These are phyloP conservation scores for Ditylenchus weischeri DNA, from an alignment of 2,888 invertebrate genomes.

Conservation along the genomic window DNA sequence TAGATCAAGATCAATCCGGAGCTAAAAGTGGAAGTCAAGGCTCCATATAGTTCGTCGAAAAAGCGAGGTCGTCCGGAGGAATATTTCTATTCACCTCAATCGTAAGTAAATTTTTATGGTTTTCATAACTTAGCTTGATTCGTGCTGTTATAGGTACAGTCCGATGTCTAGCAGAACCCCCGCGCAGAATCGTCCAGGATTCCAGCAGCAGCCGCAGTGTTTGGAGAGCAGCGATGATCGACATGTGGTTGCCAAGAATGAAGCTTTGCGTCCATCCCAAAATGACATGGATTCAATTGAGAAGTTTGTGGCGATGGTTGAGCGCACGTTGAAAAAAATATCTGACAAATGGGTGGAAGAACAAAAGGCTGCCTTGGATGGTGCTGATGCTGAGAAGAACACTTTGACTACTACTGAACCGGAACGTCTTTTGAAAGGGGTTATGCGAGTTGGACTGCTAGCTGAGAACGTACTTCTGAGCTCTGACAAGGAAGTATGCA, in stretches of 20 bases:
- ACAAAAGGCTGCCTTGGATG: conserved; percentile 26
- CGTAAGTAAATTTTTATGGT: too few species aligned
- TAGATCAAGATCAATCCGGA: conserved; percentile 75
- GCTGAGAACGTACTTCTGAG: conserved; percentile 22
- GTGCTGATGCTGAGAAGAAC: neutral
- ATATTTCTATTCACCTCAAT: too few species aligned
- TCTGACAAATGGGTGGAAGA: conserved; percentile 79
- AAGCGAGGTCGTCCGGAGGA: neutral
- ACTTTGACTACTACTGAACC: neutral
- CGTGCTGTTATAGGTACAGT: too few species aligned
- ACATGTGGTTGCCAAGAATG: conserved; percentile 75
- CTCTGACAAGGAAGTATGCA: conserved; percentile 68
- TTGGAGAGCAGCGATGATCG: conserved; percentile 79
- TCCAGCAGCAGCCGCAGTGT: conserved; percentile 13
- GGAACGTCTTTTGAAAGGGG: conserved; percentile 25
- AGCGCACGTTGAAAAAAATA: conserved; percentile 86
- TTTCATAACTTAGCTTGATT: too few species aligned
- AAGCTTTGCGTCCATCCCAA: conserved; percentile 87
- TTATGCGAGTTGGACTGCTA: conserved; percentile 25
- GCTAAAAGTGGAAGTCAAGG: conserved; percentile 66
- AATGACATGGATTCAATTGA: conserved; percentile 75
- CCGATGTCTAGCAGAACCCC: too few species aligned
- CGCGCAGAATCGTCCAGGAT: conserved; percentile 9
- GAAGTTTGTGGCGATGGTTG: conserved; percentile 84
- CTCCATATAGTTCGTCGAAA: conserved; percentile 15